Conservation (phyloP, 2,113 vertebrate species). For the Hypanus sabinus region DNA sequence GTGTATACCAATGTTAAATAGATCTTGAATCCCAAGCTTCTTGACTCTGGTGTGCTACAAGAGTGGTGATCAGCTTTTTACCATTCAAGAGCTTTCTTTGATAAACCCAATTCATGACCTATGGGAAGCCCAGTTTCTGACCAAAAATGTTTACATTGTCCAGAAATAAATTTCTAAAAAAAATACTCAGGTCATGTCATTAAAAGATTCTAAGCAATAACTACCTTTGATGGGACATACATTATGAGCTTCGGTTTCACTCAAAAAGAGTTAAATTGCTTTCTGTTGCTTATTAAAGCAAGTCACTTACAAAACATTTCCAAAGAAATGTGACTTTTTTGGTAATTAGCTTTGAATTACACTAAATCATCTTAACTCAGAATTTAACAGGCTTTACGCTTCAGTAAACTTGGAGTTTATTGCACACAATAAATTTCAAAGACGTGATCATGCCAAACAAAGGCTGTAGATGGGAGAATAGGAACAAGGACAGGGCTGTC, state of each 20-base stretch:
- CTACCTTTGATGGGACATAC: background rate
- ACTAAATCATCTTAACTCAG: background rate
- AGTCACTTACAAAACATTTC: background rate
- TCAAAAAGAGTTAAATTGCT: background rate
- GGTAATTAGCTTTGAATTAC: background rate
- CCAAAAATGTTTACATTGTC: background rate
- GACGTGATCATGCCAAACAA: conserved; percentile 8
- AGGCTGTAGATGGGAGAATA: background rate
- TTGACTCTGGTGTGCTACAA: background rate
- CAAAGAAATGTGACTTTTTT: background rate
- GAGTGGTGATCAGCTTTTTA: background rate
- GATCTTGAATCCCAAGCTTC: background rate
- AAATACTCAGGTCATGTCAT: background rate
- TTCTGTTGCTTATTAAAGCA: background rate
- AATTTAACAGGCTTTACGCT: background rate
- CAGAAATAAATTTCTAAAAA: background rate
- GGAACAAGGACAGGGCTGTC: conserved; percentile 24
- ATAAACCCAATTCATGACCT: background rate
- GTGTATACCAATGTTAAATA: background rate
- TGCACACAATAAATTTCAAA: background rate
- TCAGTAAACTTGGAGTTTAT: background rate
- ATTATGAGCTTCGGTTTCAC: background rate
- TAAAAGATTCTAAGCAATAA: background rate
- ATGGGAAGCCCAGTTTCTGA: background rate
- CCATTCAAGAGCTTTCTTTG: background rate